These are phyloP conservation scores for Grammomys dolichurus DNA, from an alignment of 2,113 vertebrate species.

Conservation along the genomic window DNA sequence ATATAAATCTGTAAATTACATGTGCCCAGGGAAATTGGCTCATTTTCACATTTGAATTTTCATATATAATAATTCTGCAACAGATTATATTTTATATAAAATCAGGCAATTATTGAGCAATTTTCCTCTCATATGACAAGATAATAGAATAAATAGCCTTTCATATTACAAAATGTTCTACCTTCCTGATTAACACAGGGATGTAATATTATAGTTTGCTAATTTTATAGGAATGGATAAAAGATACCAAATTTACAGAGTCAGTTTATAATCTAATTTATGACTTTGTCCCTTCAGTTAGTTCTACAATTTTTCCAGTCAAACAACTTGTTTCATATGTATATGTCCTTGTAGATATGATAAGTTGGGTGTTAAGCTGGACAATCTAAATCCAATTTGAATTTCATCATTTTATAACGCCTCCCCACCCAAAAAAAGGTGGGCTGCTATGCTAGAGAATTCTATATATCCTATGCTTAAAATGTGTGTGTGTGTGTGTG, in stretches of 20 bases:
- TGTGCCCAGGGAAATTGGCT: conserved; percentile 68
- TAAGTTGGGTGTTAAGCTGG: neutral
- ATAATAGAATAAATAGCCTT: conserved; percentile 59
- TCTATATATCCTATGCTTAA: neutral
- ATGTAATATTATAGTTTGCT: conserved; percentile 45
- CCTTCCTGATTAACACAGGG: conserved; percentile 51
- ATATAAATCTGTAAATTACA: conserved; percentile 77
- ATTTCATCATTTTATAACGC: neutral
- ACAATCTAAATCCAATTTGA: neutral
- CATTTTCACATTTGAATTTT: conserved; percentile 72
- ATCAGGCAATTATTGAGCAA: conserved; percentile 65
- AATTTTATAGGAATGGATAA: conserved; percentile 41
- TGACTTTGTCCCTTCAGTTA: neutral
- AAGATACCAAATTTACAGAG: conserved; percentile 48
- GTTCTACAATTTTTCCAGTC: neutral
- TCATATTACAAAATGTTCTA: conserved; percentile 13
- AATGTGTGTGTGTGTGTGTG: neutral
- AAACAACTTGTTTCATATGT: neutral
- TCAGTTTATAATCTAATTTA: conserved; percentile 56
- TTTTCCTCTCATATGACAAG: conserved; percentile 66
- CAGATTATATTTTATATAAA: conserved; percentile 65
- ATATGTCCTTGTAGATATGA: neutral
- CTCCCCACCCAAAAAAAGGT: neutral
- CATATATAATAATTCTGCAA: conserved; percentile 55
- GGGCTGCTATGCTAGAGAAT: neutral